Conservation (phyloP, 2,797 vertebrate species). For the Cryptoprocta ferox region DNA sequence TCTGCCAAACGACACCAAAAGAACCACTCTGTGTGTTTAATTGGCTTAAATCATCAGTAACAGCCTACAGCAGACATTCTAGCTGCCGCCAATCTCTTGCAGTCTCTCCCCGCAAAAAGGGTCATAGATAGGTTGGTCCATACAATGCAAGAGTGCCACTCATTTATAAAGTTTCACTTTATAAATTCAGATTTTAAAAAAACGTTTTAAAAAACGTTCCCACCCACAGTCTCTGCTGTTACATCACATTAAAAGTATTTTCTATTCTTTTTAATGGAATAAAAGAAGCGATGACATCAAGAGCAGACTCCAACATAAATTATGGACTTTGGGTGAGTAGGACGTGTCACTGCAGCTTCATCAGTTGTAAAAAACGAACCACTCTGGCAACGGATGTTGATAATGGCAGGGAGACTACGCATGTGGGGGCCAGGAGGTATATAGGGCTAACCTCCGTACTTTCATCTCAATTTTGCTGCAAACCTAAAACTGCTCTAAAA, state of each 20-base stretch:
- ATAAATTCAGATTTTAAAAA: slow-evolving; percentile 58
- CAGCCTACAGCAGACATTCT: slow-evolving; percentile 75
- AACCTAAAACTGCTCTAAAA: neutral
- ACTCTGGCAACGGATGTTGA: neutral
- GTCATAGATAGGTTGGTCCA: slow-evolving; percentile 56
- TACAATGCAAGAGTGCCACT: slow-evolving; percentile 61
- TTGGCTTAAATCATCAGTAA: slow-evolving; percentile 84
- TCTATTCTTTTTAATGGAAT: slow-evolving; percentile 63
- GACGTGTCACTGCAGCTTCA: neutral
- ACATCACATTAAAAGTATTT: slow-evolving; percentile 32
- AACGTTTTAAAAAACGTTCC: slow-evolving; percentile 17
- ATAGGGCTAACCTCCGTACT: neutral
- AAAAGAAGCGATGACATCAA: neutral
- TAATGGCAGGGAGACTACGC: no score
- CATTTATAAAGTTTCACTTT: slow-evolving; percentile 35
- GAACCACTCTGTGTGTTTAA: slow-evolving; percentile 85
- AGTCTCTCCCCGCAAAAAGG: slow-evolving; percentile 44
- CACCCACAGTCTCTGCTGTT: neutral
- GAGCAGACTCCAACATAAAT: neutral
- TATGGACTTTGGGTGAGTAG: neutral
- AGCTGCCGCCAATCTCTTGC: neutral
- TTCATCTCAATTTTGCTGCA: neutral
- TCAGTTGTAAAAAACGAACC: neutral
- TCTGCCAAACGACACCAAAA: slow-evolving; percentile 86
- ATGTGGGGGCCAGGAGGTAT: no score